Percentiles rank a stretch among this genome's conserved stretches.
phyloP scores from a whole-genome alignment of 2,113 vertebrate species.

The Poeciliopsis prolifica region DNA sequence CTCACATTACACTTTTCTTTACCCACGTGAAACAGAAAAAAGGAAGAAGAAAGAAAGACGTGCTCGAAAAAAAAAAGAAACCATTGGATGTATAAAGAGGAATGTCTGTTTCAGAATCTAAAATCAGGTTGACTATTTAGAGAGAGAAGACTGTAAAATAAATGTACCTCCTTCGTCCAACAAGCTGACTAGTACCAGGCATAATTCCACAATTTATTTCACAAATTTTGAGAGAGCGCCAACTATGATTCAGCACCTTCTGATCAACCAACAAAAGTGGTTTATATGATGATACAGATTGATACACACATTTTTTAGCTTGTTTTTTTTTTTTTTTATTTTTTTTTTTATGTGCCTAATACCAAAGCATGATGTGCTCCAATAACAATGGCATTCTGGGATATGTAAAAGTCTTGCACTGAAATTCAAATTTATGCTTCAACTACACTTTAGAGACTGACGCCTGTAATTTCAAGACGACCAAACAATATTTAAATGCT shows the following conservation, averaged over 20 bases:
- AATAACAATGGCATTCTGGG: not conserved
- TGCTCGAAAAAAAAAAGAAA: conserved; percentile 20
- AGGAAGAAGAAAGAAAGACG: conserved; percentile 1
- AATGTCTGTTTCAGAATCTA: conserved; percentile 5
- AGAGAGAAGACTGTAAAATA: not conserved
- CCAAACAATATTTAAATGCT: not conserved
- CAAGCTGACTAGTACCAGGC: not conserved
- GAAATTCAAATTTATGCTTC: no score
- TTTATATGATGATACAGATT: no score
- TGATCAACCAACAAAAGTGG: no score
- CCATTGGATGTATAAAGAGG: not conserved
- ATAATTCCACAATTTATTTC: conserved; percentile 15
- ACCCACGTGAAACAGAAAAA: not conserved
- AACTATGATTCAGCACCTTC: not conserved
- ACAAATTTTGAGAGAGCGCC: not conserved
- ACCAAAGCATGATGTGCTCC: no score
- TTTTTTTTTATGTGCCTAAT: no score
- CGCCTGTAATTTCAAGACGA: not conserved
- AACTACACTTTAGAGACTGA: not conserved
- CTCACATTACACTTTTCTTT: conserved; percentile 16
- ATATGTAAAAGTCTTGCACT: no score
- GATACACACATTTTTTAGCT: no score
- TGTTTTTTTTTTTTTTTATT: no score
- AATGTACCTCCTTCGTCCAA: not conserved
- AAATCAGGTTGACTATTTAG: not conserved